Evolutionary conservation across 2,888 invertebrate species (phyloP).

Genomic region (Norana najaformis): DNA sequence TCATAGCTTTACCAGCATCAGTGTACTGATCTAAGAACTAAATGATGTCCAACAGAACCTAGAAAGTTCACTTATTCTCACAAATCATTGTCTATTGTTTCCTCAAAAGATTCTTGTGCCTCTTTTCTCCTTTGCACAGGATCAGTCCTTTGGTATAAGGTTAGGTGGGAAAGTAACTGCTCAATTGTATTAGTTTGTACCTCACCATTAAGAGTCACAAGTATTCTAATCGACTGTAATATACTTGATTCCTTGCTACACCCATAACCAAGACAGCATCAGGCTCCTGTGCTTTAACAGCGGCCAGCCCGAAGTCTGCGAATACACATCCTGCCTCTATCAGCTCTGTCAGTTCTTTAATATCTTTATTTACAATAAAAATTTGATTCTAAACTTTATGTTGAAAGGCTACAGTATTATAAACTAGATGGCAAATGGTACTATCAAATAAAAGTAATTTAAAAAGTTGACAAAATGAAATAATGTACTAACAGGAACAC

Average conservation of each 20-base stretch:
- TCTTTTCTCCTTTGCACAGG: neutral
- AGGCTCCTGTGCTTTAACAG: neutral
- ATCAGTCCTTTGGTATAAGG: neutral
- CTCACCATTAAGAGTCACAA: neutral
- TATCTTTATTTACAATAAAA: neutral
- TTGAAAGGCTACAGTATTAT: neutral
- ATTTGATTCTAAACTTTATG: neutral
- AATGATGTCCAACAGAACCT: no score
- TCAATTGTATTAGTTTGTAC: neutral
- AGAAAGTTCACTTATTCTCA: no score
- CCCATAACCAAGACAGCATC: neutral
- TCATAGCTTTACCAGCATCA: neutral
- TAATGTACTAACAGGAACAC: slow-evolving; percentile 29
- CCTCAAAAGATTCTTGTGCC: no score
- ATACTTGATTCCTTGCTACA: neutral
- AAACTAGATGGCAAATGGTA: neutral
- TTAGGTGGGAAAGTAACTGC: neutral
- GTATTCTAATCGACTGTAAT: neutral
- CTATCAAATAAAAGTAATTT: neutral
- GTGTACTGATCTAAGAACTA: neutral
- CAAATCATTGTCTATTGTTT: no score
- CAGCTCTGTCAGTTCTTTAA: neutral
- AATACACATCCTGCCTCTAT: neutral
- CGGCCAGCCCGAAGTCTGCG: neutral
- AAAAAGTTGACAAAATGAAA: neutral